A percentile compares a stretch with the other conserved stretches of the same genome.
phyloP scores from a whole-genome alignment of 2,797 vertebrate genomes.

The Mionectes olivaceus region DNA sequence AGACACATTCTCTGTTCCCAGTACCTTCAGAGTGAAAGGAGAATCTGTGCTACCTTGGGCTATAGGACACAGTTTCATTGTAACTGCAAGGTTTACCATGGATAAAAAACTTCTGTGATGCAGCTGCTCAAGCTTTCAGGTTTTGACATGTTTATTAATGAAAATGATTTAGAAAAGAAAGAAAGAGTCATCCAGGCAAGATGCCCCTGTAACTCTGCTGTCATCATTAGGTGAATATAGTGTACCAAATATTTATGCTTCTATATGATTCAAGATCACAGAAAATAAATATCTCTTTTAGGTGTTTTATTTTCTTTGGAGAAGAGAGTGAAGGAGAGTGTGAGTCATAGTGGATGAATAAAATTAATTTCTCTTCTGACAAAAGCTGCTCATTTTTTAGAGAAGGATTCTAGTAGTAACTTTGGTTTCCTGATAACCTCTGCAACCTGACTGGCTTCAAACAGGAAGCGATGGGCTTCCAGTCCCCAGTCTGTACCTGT shows the following conservation, averaged over 20 bases:
- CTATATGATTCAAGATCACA: conserved; percentile 12
- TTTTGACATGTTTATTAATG: conserved; percentile 41
- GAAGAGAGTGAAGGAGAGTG: neutral
- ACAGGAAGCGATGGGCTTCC: neutral
- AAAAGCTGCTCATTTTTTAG: neutral
- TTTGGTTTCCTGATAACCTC: neutral
- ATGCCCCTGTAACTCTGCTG: neutral
- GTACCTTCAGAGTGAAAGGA: neutral
- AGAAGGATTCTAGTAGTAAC: neutral
- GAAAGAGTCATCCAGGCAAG: conserved; percentile 3
- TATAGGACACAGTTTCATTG: conserved; percentile 5
- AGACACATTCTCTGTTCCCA: neutral
- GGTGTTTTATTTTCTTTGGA: conserved; percentile 52
- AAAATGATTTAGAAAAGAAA: conserved; percentile 27
- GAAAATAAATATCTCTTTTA: conserved; percentile 36
- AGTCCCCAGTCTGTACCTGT: neutral
- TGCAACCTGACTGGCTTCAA: neutral
- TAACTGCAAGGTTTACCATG: neutral
- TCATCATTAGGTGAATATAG: conserved; percentile 24
- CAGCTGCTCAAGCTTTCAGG: neutral
- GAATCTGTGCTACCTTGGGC: neutral
- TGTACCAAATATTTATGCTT: conserved; percentile 42
- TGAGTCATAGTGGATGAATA: conserved; percentile 34
- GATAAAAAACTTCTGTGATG: neutral
- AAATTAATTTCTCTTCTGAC: conserved; percentile 11